Conservation (phyloP, 2,797 vertebrate species). For the Silurus aristotelis region DNA sequence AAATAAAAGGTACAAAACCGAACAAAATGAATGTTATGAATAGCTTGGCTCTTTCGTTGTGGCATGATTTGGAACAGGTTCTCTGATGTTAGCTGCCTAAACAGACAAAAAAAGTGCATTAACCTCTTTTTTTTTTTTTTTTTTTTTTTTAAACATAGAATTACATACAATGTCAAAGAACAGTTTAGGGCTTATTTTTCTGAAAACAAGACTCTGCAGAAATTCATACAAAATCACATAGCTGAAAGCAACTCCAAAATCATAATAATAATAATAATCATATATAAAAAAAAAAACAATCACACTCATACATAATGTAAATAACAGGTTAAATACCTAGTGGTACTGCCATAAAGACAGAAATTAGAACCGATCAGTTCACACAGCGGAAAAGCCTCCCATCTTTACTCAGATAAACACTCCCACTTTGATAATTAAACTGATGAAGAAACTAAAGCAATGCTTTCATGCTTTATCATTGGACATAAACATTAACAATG, state of each 20-base stretch:
- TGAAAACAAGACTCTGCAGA: slow-evolving; percentile 17
- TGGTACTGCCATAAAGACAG: slow-evolving; percentile 40
- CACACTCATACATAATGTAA: slow-evolving; percentile 50
- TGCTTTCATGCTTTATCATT: slow-evolving; percentile 31
- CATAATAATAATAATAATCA: background rate
- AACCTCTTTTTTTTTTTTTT: slow-evolving; percentile 14
- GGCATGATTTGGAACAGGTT: slow-evolving; percentile 35
- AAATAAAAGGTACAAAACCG: slow-evolving; percentile 34
- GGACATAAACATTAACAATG: slow-evolving; percentile 3
- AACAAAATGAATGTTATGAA: slow-evolving; percentile 1
- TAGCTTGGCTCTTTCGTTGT: slow-evolving; percentile 34
- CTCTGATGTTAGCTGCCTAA: slow-evolving; percentile 48
- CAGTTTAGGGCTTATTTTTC: slow-evolving; percentile 27
- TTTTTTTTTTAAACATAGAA: slow-evolving; percentile 1
- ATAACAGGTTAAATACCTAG: slow-evolving; percentile 45
- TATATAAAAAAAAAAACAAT: background rate
- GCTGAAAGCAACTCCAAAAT: slow-evolving; percentile 39
- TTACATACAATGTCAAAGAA: background rate
- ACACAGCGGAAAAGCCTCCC: slow-evolving; percentile 35
- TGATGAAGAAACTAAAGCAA: slow-evolving; percentile 26
- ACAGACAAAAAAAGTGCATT: slow-evolving; percentile 41
- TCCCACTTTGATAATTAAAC: slow-evolving; percentile 26
- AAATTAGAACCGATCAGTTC: slow-evolving; percentile 28
- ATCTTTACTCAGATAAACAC: slow-evolving; percentile 19
- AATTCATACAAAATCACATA: slow-evolving; percentile 28